Base-by-base conservation (phyloP, 2,888 invertebrate species). In the Eutolmus rufibarbis region DNA sequence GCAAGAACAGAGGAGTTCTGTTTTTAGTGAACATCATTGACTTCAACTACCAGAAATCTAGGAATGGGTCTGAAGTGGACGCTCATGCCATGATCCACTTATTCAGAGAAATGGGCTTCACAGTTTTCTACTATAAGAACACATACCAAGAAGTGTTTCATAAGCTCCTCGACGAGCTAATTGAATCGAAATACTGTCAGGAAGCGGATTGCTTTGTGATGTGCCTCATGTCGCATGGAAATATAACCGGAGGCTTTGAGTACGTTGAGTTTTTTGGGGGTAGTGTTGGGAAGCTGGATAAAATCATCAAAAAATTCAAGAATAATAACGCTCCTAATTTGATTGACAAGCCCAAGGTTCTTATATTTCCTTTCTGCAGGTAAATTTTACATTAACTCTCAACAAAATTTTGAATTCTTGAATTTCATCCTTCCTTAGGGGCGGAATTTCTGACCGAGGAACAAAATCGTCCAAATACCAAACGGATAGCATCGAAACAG, bases 321-420 rank as follows among this genome's bases (percentile, higher is more conserved):
- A 94, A 94, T 90, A 89, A 90, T 19, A 93, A 92, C 86, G 94
- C 95, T 91, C 93, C 93, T 0, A 90, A 91, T 86, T 92, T 96
- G 88, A 90, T 91, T 12, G 93, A 94, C 86, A 94, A 95, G 90
- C 96, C 96, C 31, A 96, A 96, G 92, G 94, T 96, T 87, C 95
- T 96, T 90, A 93, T 96, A 88, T 96, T 96, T 90, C 96, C 96
- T 90, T 94, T 94, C 89, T 96, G 96, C 92, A 94, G 95, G 91
- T 90, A 90, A 74, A 74, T 87, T 56, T 66, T 86, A 78, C 40
- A 56, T 40, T 74, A 79, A 57, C 57, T 74, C 40, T 46, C 19
- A 16, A 16, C 37, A n/a, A 78, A 51, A 86, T 37, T 82, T 16
- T 74, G 19, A 57, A 57, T 5, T n/a, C 9, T 16, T 51, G 16